Evolutionary conservation across 1,140 invertebrate genomes (phyloP).

Genomic region (Brachionus asplanchnoidis): DNA sequence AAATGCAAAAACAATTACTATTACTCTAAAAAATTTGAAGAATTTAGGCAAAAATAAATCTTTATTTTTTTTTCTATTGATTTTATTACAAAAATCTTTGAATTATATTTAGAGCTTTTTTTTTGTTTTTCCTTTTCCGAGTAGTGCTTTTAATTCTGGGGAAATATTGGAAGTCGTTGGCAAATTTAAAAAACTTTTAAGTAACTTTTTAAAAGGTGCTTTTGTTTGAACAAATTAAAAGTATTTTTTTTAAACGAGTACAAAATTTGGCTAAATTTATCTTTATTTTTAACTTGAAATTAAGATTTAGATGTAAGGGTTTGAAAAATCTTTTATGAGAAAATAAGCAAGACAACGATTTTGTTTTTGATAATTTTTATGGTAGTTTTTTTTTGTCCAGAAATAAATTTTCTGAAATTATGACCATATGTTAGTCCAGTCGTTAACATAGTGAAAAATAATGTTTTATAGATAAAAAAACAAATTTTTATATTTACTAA

Average conservation of each 20-base stretch:
- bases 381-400: not conserved
- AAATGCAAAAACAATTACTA: not conserved
- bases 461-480: conserved; percentile 33
- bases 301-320: not conserved
- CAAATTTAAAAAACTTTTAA: not conserved
- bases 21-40: not conserved
- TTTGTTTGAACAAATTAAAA: not conserved
- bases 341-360: not conserved
- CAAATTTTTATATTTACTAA: not conserved
- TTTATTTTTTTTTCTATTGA: not conserved
- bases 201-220: not conserved
- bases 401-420: conserved; percentile 10
- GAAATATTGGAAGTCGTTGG: not conserved
- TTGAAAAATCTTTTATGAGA: not conserved
- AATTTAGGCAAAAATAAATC: not conserved
- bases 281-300: not conserved
- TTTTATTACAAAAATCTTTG: not conserved
- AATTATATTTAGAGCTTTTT: not conserved
- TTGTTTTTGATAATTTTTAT: conserved; percentile 20
- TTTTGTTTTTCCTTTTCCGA: not conserved
- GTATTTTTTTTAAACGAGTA: not conserved
- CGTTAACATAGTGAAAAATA: not conserved
- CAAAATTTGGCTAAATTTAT: not conserved
- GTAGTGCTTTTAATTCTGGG: not conserved
- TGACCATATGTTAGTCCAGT: not conserved